phyloP scores from a whole-genome alignment of 1,140 invertebrate species.

The Potamilus streckersoni region DNA sequence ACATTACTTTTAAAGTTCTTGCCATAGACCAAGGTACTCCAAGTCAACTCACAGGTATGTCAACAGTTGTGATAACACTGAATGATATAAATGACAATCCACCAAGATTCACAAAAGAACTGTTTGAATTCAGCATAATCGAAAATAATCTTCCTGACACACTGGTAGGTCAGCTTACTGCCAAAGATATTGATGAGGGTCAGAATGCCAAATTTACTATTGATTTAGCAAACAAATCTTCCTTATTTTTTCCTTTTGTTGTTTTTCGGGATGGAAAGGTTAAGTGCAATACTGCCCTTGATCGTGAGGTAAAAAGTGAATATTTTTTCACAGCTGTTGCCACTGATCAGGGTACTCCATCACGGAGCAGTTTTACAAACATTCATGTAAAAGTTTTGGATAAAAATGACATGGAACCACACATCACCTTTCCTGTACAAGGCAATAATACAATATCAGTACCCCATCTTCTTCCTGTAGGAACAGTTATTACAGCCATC shows the following conservation, averaged over 20 bases:
- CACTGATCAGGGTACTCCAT: constrained; percentile 79
- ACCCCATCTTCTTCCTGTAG: constrained; percentile 37
- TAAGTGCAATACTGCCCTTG: constrained; percentile 79
- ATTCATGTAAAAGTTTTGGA: constrained; percentile 70
- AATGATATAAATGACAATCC: constrained; percentile 95
- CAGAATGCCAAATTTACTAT: constrained; percentile 77
- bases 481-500: constrained; percentile 41
- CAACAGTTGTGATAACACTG: constrained; percentile 88
- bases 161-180: constrained; percentile 83
- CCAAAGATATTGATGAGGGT: constrained; percentile 90
- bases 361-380: constrained; percentile 63
- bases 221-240: constrained; percentile 72
- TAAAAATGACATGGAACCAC: constrained; percentile 85
- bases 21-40: constrained; percentile 89
- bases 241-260: constrained; percentile 76
- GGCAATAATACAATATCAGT: constrained; percentile 50
- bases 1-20: constrained; percentile 90
- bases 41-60: constrained; percentile 81
- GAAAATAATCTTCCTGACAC: constrained; percentile 74
- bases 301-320: constrained; percentile 81
- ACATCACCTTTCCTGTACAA: constrained; percentile 74
- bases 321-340: constrained; percentile 81
- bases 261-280: constrained; percentile 87
- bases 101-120: constrained; percentile 80
- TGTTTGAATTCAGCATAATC: constrained; percentile 45